These are phyloP conservation scores for Falco berigora DNA, from an alignment of 2,797 vertebrate species.

Conservation along the genomic window DNA sequence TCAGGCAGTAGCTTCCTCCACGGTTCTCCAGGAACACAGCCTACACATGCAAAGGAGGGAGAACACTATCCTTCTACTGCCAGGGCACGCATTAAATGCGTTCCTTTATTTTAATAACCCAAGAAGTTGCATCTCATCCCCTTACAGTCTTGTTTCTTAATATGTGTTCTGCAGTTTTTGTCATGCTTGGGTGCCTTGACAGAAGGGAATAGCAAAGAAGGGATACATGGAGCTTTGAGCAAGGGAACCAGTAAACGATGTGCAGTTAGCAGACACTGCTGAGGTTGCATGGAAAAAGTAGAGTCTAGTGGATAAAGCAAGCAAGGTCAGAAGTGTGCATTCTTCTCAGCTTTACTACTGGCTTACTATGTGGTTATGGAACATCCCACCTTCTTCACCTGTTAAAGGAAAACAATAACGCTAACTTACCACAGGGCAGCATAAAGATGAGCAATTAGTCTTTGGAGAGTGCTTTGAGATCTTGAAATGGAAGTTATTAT, in stretches of 20 bases:
- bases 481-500: background rate
- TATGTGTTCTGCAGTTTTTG: background rate
- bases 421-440: background rate
- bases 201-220: background rate
- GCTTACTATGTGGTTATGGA: background rate
- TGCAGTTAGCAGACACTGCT: background rate
- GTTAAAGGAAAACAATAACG: background rate
- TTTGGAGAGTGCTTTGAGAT: background rate
- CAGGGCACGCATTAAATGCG: background rate
- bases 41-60: background rate
- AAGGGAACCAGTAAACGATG: background rate
- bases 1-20: background rate
- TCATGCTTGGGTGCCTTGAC: background rate
- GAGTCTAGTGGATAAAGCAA: background rate
- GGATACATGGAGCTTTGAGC: background rate
- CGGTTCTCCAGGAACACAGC: background rate
- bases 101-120: background rate
- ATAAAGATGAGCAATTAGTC: background rate
- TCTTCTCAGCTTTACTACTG: background rate
- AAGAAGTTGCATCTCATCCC: background rate
- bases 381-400: background rate
- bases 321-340: background rate
- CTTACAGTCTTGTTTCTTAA: background rate
- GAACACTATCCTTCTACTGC: background rate
- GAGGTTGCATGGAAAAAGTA: background rate